phyloP scores from a whole-genome alignment of 2,113 vertebrate genomes.

The Bungarus multicinctus region DNA sequence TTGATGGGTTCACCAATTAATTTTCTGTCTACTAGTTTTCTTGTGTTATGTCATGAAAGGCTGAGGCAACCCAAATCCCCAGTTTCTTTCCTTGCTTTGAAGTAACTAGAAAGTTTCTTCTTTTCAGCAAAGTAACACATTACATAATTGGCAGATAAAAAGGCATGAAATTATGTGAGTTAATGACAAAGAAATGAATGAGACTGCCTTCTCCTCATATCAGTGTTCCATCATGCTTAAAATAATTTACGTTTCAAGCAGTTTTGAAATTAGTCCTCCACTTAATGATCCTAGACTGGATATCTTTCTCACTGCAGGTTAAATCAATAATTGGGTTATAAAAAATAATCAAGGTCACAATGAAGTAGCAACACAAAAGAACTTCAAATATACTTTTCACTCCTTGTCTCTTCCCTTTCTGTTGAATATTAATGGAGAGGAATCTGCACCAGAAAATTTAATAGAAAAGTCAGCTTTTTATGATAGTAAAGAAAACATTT shows the following conservation, averaged over 20 bases:
- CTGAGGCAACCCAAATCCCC: neutral
- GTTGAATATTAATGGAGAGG: constrained; percentile 64
- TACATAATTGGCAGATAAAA: constrained; percentile 40
- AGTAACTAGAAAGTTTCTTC: constrained; percentile 12
- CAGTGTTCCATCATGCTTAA: constrained; percentile 20
- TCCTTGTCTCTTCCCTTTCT: neutral
- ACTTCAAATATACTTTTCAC: constrained; percentile 13
- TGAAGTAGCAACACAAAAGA: constrained; percentile 37
- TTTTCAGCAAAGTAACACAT: constrained; percentile 21
- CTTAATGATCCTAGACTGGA: constrained; percentile 37
- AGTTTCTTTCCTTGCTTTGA: neutral
- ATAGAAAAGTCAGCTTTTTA: constrained; percentile 59
- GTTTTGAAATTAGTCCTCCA: constrained; percentile 41
- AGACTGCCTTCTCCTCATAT: constrained; percentile 10
- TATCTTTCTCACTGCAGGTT: constrained; percentile 28
- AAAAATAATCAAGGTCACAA: constrained; percentile 47
- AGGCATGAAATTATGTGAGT: constrained; percentile 37
- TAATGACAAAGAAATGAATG: constrained; percentile 40
- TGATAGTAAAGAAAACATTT: constrained; percentile 53
- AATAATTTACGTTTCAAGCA: constrained; percentile 42
- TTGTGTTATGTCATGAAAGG: neutral
- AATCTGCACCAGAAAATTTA: constrained; percentile 53
- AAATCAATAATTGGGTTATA: constrained; percentile 51
- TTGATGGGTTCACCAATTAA: neutral
- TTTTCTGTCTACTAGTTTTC: neutral